These are phyloP conservation scores for Coptotermes formosanus DNA, from an alignment of 1,140 invertebrate species.

Conservation along the genomic window DNA sequence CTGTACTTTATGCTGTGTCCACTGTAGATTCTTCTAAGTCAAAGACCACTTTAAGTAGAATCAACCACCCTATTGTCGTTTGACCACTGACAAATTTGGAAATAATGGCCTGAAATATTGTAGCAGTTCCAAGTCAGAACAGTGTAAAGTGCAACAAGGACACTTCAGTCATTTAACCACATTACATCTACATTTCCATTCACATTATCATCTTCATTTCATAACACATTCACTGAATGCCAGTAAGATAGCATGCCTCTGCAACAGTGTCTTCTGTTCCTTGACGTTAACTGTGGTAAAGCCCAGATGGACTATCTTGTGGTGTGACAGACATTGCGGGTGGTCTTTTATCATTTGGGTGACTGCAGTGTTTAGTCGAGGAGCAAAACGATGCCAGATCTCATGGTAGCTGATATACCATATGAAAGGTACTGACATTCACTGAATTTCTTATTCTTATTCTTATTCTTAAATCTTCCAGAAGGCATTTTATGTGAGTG, in stretches of 20 bases:
- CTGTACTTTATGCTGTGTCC: neutral
- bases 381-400: neutral
- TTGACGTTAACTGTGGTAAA: neutral
- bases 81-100: neutral
- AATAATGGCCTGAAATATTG: neutral
- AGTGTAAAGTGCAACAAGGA: too few relatives aligned
- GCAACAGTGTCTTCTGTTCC: neutral
- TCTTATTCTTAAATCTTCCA: neutral
- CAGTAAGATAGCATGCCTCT: neutral
- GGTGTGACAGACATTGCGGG: slow-evolving; percentile 4
- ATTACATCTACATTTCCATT: neutral
- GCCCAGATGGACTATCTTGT: neutral
- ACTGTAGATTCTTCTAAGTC: neutral
- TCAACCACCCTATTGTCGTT: neutral
- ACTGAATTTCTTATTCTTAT: neutral
- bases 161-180: neutral
- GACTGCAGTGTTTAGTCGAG: neutral
- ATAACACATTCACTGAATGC: neutral
- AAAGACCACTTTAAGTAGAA: neutral
- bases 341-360: neutral
- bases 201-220: neutral
- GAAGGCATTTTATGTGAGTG: slow-evolving; percentile 15
- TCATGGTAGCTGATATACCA: neutral
- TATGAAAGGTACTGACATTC: neutral
- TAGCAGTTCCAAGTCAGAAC: neutral